Percentiles rank a stretch among this genome's conserved stretches.
phyloP scores from a whole-genome alignment of 2,113 vertebrate species.

The Corythoichthys haematopterus region DNA sequence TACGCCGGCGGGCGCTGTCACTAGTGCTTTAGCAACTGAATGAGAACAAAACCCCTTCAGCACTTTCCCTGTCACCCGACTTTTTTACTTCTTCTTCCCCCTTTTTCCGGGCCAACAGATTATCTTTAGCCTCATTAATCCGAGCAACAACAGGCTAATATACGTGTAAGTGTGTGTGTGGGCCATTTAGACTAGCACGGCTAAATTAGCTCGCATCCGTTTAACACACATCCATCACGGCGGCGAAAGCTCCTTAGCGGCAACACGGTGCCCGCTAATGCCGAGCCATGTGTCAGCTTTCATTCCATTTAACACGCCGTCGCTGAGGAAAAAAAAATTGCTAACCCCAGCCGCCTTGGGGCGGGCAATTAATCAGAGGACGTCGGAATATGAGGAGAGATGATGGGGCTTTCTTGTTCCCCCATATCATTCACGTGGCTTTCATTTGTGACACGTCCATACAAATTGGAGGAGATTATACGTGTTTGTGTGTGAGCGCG shows the following conservation, averaged over 20 bases:
- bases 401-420: not conserved
- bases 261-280: conserved; percentile 29
- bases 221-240: conserved; percentile 36
- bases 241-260: conserved; percentile 27
- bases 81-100: no score
- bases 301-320: conserved; percentile 14
- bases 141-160: conserved; percentile 47
- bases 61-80: not conserved
- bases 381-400: conserved; percentile 1
- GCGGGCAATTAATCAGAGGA: conserved; percentile 15
- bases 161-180: conserved; percentile 7
- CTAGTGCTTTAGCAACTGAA: not conserved
- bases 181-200: conserved; percentile 51
- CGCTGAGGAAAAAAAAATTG: conserved; percentile 2
- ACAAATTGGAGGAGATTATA: conserved; percentile 1
- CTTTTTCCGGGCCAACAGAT: conserved; percentile 17
- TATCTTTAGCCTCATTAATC: conserved; percentile 43
- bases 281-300: conserved; percentile 44
- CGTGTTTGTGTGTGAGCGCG: not conserved
- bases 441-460: conserved; percentile 1
- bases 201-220: conserved; percentile 39
- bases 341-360: conserved; percentile 5
- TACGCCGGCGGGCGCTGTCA: not conserved
- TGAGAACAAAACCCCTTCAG: not conserved
- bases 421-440: not conserved